These are phyloP conservation scores for Thalassoma bifasciatum DNA, from an alignment of 2,113 vertebrate species.

Conservation along the genomic window DNA sequence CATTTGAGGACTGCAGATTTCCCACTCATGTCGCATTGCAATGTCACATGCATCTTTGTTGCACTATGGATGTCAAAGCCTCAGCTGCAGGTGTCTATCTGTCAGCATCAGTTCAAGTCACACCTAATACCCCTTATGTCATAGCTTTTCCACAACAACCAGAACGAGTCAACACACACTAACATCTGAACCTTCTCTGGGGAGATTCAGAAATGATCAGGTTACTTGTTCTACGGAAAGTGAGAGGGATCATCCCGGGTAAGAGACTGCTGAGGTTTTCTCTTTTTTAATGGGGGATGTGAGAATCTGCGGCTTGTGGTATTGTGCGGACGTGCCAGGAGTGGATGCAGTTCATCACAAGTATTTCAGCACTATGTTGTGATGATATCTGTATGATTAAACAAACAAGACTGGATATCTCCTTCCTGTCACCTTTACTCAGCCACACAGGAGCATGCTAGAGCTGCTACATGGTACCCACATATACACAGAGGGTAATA, in stretches of 20 bases:
- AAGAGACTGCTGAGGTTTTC: conserved; percentile 7
- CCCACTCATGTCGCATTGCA: background rate
- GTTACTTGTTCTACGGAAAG: conserved; percentile 44
- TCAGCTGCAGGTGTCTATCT: conserved; percentile 59
- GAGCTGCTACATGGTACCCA: background rate
- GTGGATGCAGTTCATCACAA: conserved; percentile 12
- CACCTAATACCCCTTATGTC: conserved; percentile 41
- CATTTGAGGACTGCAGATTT: conserved; percentile 11
- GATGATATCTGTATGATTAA: background rate
- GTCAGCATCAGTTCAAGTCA: conserved; percentile 52
- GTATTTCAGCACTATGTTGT: background rate
- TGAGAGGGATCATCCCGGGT: conserved; percentile 21
- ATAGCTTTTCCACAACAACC: conserved; percentile 46
- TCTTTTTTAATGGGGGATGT: background rate
- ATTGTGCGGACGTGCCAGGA: background rate
- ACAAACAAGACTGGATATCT: background rate
- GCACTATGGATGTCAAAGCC: conserved; percentile 15
- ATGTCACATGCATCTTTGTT: conserved; percentile 24
- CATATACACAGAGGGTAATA: background rate
- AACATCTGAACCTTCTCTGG: conserved; percentile 41
- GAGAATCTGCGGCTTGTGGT: background rate
- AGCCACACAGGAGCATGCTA: no score
- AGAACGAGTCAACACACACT: conserved; percentile 16
- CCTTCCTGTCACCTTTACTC: background rate
- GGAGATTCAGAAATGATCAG: conserved; percentile 18